Conservation (phyloP, 2,888 invertebrate genomes). For the Drosophila greeni region DNA sequence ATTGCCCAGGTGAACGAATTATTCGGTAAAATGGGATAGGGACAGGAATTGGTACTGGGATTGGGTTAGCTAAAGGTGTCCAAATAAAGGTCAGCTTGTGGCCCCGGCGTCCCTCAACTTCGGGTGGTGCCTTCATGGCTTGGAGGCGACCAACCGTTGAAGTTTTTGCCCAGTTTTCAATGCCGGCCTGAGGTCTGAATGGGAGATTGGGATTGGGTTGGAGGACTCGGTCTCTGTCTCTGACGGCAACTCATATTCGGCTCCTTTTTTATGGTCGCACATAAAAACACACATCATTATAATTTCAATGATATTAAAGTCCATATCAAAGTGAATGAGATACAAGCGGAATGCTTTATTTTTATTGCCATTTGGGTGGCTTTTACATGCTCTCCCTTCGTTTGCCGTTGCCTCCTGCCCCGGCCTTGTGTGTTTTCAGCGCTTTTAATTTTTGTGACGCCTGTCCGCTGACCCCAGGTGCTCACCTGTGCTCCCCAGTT, state of each 20-base stretch:
- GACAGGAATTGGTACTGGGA: not conserved
- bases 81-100: constrained; percentile 34
- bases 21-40: constrained; percentile 2
- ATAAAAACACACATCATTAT: constrained; percentile 71
- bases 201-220: constrained; percentile 9
- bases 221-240: not conserved
- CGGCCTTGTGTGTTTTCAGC: constrained; percentile 41
- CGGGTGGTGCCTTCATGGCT: not conserved
- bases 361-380: constrained; percentile 43
- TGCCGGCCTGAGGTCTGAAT: constrained; percentile 1
- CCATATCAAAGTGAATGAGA: constrained; percentile 69
- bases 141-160: constrained; percentile 24
- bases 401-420: constrained; percentile 3
- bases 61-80: constrained; percentile 17
- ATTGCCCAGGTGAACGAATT: constrained; percentile 46
- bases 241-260: constrained; percentile 17
- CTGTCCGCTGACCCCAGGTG: constrained; percentile 34
- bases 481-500: constrained; percentile 11
- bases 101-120: not conserved
- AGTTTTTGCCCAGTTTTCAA: not conserved
- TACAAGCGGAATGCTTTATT: constrained; percentile 50
- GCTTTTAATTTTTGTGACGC: constrained; percentile 54
- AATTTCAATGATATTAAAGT: constrained; percentile 71
- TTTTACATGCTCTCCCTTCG: constrained; percentile 1
- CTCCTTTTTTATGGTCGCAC: constrained; percentile 50